Base-by-base conservation (phyloP, 1,140 invertebrate genomes). In the Drosophila littoralis region DNA sequence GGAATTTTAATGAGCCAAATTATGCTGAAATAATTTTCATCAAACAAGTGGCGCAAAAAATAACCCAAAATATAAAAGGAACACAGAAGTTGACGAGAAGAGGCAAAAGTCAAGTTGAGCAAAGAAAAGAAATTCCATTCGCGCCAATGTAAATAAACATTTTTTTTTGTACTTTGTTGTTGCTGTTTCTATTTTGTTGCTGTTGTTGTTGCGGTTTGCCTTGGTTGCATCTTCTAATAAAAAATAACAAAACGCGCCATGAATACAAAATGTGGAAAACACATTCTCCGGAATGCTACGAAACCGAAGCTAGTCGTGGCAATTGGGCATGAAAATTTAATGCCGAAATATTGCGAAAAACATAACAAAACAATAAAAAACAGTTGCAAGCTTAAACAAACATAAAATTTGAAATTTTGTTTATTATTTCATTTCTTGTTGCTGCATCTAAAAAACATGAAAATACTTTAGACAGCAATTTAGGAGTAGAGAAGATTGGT, bases 1-100 rank as follows among this genome's bases (percentile, higher is more conserved):
- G 79, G 79, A 82, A 82, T 82, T 82, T 82, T 83, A 82, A 82
- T 82, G 76, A 82, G 71, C 10, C 55, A 82, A 83, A 79, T 82
- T 83, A 83, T 83, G 79, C 70, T 45, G 36, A 72, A 72, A 72
- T 66, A 58, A 72, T 58, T 65, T 66, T 7, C 69, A 72, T 43
- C 60, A 55, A 70, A 38, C 22, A 54, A 46, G 22, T 35, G 12
- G 32, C n/a, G 22, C 35, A n/a, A 67, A 61, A 70, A 32, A 32
- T 50, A 68, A 5, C 45, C 28, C n/a, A 50, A 40, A 17, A 9
- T 42, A 6, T 40, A 10, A 46, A 15, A n/a, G 12, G 17, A 17
- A 46, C 52, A 51, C 35, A 43, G 45, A 67, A 54, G 32, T 7
- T 55, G 33, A 15, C 22, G 33, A 54, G n/a, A 52, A 64, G 22